Evolutionary conservation across 2,888 invertebrate genomes (phyloP), one percentile per base, ranked within the genome.

Genomic region (Xestobium rufovillosum): DNA sequence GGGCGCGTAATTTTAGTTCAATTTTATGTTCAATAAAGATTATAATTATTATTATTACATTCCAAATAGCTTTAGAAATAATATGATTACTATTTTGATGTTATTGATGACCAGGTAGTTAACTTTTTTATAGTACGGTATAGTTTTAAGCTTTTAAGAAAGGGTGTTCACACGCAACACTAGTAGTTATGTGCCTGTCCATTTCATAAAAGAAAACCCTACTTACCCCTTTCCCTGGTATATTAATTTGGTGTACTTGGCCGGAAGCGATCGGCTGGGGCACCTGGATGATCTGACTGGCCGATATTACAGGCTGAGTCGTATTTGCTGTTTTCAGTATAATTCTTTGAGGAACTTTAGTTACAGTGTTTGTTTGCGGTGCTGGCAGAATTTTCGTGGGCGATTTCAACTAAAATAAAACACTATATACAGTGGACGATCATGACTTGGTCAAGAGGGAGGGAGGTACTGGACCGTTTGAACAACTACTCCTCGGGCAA

Each of bases 331-430:
- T 66, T 52, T 69, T 69, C 35, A 75, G 70, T 39, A 73, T 67
- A 27, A 76, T 69, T 56, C 73, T 71, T 43, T 74, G 75, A 0
- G 68, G 61, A 41, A 59, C 66, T 42, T 61, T 63, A 6, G 41
- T 47, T 14, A 48, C 41, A 8, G 43, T 42, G 51, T 61, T 59
- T 52, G 44, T 64, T 33, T 66, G 63, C 11, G 78, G 73, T 3
- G 78, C 76, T 8, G 83, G 79, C 42, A 81, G 65, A 47, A 84
- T 75, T 65, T 80, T 83, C 16, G 82, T 71, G 0, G 83, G 80
- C 9, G 83, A 77, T 62, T 83, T 82, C 4, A 78, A 39, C 47
- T 60, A 49, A 28, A 42, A 53, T 27, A 52, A 31, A 12, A 14
- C 28, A 26, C 19, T 10, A 10, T 13, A 26, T 16, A 11, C 10